Conservation (phyloP, 1,140 invertebrate species). For the Lordiphosa mommai region DNA sequence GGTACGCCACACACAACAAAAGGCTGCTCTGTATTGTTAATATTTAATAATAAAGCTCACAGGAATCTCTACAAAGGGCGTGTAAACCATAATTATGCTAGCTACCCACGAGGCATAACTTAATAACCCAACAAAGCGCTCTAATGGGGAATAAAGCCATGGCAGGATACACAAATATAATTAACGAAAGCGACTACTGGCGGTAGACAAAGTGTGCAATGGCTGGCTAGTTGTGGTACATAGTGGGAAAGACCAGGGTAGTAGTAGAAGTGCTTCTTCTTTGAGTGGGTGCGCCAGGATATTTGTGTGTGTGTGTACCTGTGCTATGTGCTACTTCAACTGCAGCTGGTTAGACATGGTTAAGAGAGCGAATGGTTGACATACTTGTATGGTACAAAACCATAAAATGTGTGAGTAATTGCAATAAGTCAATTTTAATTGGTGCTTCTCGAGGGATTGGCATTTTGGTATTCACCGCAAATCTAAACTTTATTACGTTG, state of each 20-base stretch:
- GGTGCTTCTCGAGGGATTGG: conserved; percentile 3
- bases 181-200: conserved; percentile 12
- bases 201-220: neutral
- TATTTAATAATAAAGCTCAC: conserved; percentile 42
- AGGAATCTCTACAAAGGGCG: conserved; percentile 23
- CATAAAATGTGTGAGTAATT: neutral
- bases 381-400: neutral
- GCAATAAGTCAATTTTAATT: conserved; percentile 21
- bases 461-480: neutral
- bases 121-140: conserved; percentile 18
- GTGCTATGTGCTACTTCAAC: neutral
- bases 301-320: neutral
- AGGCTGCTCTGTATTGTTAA: conserved; percentile 22
- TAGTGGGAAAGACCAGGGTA: neutral
- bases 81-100: conserved; percentile 20
- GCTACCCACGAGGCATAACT: conserved; percentile 13
- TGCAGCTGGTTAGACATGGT: neutral
- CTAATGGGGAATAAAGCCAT: neutral
- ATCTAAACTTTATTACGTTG: no score
- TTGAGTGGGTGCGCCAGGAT: conserved; percentile 14
- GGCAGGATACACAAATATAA: conserved; percentile 16
- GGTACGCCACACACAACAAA: conserved; percentile 12
- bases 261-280: neutral
- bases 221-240: no score
- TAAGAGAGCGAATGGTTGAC: neutral